Conservation (phyloP, 2,888 invertebrate species). For the Auanema freiburgensis region DNA sequence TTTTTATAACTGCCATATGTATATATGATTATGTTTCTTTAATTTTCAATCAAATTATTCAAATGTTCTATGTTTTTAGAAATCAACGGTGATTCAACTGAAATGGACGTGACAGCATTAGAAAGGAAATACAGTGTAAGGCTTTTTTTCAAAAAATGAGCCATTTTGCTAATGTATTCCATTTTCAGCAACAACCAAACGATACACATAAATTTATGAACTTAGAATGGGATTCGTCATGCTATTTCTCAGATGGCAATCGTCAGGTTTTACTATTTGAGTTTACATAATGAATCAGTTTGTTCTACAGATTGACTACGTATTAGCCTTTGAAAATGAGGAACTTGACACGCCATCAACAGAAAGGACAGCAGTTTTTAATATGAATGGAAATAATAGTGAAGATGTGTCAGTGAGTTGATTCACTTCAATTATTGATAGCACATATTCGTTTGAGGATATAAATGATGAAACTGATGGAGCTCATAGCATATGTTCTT, state of each 20-base stretch:
- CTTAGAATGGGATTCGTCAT: slow-evolving; percentile 30
- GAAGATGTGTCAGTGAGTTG: not conserved
- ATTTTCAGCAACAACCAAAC: slow-evolving; percentile 14
- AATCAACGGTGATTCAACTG: not conserved
- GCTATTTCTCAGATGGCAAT: slow-evolving; percentile 24
- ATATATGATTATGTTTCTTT: too few relatives aligned
- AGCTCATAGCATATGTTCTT: too few relatives aligned
- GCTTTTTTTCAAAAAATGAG: not conserved
- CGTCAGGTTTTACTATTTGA: slow-evolving; percentile 18
- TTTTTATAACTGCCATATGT: too few relatives aligned
- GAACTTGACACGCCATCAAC: not conserved
- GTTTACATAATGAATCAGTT: slow-evolving; percentile 1
- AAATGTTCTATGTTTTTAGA: too few relatives aligned
- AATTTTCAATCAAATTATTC: too few relatives aligned
- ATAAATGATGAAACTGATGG: too few relatives aligned
- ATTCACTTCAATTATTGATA: not conserved
- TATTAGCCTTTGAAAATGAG: slow-evolving; percentile 34
- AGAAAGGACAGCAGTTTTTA: not conserved
- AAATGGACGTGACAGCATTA: not conserved
- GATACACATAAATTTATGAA: slow-evolving; percentile 16
- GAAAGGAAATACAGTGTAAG: not conserved
- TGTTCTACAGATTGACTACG: slow-evolving; percentile 30
- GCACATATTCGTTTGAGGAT: not conserved
- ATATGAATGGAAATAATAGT: not conserved
- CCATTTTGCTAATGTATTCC: not conserved